These are phyloP conservation scores for Aethina tumida DNA, from an alignment of 1,140 invertebrate species.

Conservation along the genomic window DNA sequence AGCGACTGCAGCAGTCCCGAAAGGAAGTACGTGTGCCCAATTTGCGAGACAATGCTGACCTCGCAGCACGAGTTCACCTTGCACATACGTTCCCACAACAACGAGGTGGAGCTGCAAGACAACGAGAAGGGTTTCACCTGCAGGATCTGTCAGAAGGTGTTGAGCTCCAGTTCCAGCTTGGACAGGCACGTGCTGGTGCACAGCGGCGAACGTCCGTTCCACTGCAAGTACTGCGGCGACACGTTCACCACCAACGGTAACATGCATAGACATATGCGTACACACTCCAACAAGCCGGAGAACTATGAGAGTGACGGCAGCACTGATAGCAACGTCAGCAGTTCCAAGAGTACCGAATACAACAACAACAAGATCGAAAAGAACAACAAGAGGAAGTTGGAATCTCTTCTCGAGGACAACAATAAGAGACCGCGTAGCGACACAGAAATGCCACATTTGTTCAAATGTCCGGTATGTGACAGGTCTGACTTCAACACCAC, in stretches of 20 bases:
- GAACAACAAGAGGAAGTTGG: constrained; percentile 27
- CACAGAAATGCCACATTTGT: constrained; percentile 21
- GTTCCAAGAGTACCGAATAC: constrained; percentile 31
- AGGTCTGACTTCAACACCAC: constrained; percentile 49
- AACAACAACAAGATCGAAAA: constrained; percentile 35
- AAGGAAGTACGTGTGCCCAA: constrained; percentile 47
- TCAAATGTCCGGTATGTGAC: constrained; percentile 49
- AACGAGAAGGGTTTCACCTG: constrained; percentile 42
- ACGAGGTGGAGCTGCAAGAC: constrained; percentile 35
- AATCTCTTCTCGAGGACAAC: constrained; percentile 14
- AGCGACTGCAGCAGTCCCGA: constrained; percentile 33
- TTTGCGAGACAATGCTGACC: constrained; percentile 48
- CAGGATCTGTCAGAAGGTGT: constrained; percentile 43
- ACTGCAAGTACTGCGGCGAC: constrained; percentile 67
- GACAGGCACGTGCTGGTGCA: constrained; percentile 68
- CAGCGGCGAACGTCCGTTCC: constrained; percentile 64
- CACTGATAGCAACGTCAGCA: constrained; percentile 29
- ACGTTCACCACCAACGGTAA: constrained; percentile 83
- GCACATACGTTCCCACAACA: constrained; percentile 58
- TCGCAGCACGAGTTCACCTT: constrained; percentile 57
- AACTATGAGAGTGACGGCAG: constrained; percentile 38
- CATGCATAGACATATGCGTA: constrained; percentile 77
- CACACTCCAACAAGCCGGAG: constrained; percentile 44
- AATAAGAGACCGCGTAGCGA: constrained; percentile 21
- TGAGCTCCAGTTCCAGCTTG: constrained; percentile 68